Conservation (phyloP, 2,888 invertebrate species). For the Odontomyia ornata region DNA sequence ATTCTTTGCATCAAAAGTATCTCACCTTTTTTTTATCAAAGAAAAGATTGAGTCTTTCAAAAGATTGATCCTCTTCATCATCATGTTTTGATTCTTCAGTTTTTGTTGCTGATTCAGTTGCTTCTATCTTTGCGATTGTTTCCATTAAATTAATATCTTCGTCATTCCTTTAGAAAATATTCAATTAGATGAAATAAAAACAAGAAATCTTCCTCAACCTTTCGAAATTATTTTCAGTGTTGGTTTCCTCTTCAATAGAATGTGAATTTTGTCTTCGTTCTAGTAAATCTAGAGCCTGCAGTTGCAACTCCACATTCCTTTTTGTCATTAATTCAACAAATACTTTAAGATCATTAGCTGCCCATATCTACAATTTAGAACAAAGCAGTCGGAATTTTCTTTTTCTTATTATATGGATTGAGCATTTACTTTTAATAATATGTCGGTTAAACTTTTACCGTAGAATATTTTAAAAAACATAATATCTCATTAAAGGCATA, state of each 20-base stretch:
- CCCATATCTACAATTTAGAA: conserved; percentile 80
- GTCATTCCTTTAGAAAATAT: conserved; percentile 3
- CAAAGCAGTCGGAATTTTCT: too few relatives aligned
- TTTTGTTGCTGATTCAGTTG: conserved; percentile 23
- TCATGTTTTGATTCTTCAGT: conserved; percentile 50
- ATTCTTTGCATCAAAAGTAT: too few relatives aligned
- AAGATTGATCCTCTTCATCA: conserved; percentile 53
- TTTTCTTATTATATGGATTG: too few relatives aligned
- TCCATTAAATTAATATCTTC: conserved; percentile 59
- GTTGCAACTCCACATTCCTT: conserved; percentile 88
- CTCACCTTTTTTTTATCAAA: conserved; percentile 56
- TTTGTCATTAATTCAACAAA: conserved; percentile 94
- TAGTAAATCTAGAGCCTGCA: conserved; percentile 86
- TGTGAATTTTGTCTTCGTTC: conserved; percentile 79
- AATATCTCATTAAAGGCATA: too few relatives aligned
- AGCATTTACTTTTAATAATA: too few relatives aligned
- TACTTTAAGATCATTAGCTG: conserved; percentile 89
- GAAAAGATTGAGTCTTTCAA: conserved; percentile 63
- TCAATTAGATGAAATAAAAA: too few relatives aligned
- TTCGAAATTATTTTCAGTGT: conserved; percentile 55
- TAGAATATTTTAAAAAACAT: too few relatives aligned
- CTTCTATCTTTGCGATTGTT: conserved; percentile 54
- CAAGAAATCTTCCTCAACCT: too few relatives aligned
- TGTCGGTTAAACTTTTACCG: too few relatives aligned
- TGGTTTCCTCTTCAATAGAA: conserved; percentile 60